Conservation (phyloP, 2,797 vertebrate species). For the Gymnothorax javanicus region DNA sequence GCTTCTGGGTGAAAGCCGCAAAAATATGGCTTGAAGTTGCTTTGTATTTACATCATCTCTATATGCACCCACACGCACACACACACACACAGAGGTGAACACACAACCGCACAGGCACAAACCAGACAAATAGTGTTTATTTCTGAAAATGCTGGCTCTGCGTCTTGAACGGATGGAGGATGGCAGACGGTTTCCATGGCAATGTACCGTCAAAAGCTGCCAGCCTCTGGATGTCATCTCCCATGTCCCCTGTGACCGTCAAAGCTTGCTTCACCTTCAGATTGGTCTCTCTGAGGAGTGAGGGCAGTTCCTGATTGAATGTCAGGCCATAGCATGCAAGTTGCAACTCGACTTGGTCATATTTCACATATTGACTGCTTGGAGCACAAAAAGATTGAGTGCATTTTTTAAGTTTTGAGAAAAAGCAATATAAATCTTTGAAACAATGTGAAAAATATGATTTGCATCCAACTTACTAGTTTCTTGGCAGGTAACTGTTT, state of each 20-base stretch:
- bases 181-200: not conserved
- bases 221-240: conserved; percentile 77
- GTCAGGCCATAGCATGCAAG: not conserved
- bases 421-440: too few species aligned
- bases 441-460: too few species aligned
- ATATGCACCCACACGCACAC: too few species aligned
- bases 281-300: conserved; percentile 85
- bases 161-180: not conserved
- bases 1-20: not conserved
- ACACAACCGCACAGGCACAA: not conserved
- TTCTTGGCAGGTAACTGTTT: too few species aligned
- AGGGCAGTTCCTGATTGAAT: not conserved
- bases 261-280: conserved; percentile 92
- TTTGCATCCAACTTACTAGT: too few species aligned
- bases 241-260: conserved; percentile 84
- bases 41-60: not conserved
- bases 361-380: not conserved
- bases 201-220: conserved; percentile 84
- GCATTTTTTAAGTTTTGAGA: too few species aligned
- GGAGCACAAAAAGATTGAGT: too few species aligned
- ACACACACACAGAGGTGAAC: too few species aligned
- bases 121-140: not conserved
- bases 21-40: not conserved
- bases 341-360: not conserved
- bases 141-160: not conserved